Evolutionary conservation across 2,113 vertebrate genomes (phyloP).

Genomic region (Peromyscus maniculatus): DNA sequence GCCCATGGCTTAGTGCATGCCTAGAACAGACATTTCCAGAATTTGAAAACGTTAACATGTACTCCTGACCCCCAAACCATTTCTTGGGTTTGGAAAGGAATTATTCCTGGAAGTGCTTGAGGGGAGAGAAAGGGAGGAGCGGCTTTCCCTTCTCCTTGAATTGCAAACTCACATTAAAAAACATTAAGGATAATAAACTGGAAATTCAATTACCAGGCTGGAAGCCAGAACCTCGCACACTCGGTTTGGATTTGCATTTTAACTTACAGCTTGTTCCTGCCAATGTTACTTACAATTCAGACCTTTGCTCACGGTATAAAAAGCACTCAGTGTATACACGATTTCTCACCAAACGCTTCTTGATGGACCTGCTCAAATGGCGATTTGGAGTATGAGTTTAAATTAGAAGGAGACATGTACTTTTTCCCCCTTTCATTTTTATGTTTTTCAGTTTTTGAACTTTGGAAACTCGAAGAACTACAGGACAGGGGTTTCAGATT

Average conservation of each 20-base stretch:
- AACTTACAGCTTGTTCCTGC: conserved; percentile 80
- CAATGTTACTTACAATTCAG: conserved; percentile 79
- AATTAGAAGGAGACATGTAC: conserved; percentile 62
- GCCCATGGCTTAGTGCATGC: neutral
- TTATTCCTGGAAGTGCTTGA: conserved; percentile 80
- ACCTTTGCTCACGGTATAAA: conserved; percentile 72
- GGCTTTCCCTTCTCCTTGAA: conserved; percentile 81
- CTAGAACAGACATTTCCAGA: conserved; percentile 20
- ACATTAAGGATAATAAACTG: conserved; percentile 85
- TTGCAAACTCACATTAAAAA: conserved; percentile 85
- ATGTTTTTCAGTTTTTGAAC: conserved; percentile 50
- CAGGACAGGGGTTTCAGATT: conserved; percentile 43
- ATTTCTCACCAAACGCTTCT: conserved; percentile 71
- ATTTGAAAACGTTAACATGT: conserved; percentile 61
- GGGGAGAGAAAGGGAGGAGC: conserved; percentile 72
- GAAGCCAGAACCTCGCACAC: conserved; percentile 79
- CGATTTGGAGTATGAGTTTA: conserved; percentile 55
- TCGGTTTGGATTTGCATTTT: conserved; percentile 83
- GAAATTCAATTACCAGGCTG: conserved; percentile 85
- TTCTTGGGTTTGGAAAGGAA: conserved; percentile 76
- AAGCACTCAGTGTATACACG: conserved; percentile 67
- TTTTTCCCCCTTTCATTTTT: conserved; percentile 43
- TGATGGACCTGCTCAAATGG: conserved; percentile 71
- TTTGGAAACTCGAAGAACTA: neutral
- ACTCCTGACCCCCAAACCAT: conserved; percentile 72